Conservation (phyloP, 2,113 vertebrate species). For the Nerophis lumbriciformis region DNA sequence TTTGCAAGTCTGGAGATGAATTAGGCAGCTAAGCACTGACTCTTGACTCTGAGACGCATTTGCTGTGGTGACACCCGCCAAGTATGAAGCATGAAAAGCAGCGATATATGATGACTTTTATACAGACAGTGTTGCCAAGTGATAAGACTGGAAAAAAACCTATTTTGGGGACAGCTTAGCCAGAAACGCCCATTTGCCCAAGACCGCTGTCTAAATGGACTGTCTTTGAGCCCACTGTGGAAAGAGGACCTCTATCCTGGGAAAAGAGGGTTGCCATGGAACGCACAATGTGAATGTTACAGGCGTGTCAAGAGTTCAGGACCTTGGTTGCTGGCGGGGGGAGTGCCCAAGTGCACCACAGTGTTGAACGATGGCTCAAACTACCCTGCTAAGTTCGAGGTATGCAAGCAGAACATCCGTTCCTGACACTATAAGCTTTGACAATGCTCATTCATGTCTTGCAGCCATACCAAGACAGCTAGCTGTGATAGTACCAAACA, state of each 20-base stretch:
- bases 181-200: conserved; percentile 57
- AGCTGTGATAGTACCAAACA: no score
- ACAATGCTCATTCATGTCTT: no score
- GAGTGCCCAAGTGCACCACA: conserved; percentile 19
- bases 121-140: conserved; percentile 60
- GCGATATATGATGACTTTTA: conserved; percentile 40
- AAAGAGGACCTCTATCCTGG: conserved; percentile 49
- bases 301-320: conserved; percentile 59
- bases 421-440: neutral
- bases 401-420: neutral
- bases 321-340: conserved; percentile 38
- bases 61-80: no score
- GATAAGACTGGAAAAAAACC: conserved; percentile 39
- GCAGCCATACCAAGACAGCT: no score
- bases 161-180: conserved; percentile 49
- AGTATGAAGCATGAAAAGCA: conserved; percentile 25
- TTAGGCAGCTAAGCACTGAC: no score
- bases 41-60: no score
- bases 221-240: conserved; percentile 40
- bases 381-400: conserved; percentile 10
- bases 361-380: conserved; percentile 6
- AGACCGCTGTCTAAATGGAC: conserved; percentile 41
- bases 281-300: conserved; percentile 51
- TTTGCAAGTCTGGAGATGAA: no score
- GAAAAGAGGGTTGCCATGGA: conserved; percentile 68